Evolutionary conservation across 2,888 invertebrate species (phyloP), one percentile per base, ranked within the genome.

Genomic region (Sceliomorpha sp.): DNA sequence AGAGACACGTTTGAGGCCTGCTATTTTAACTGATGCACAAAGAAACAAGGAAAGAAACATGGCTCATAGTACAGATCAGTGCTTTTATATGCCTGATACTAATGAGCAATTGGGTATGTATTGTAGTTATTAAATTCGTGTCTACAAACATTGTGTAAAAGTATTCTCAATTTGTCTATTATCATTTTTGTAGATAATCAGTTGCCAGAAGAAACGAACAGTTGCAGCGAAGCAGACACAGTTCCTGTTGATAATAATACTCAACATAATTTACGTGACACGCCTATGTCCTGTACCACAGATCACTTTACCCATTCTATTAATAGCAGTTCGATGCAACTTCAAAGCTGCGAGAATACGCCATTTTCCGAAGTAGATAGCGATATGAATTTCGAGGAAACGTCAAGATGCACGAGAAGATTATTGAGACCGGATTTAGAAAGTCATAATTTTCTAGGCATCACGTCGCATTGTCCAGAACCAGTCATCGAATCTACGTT

Each of bases 231-330:
- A n/a, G n/a, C n/a, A n/a, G n/a, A n/a, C n/a, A n/a, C n/a, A n/a
- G n/a, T n/a, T n/a, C n/a, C n/a, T n/a, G n/a, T n/a, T 6, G 47
- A 51, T 7, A 10, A 14, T 10, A 8, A 13, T 2, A 7, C 50
- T 6, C 48, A 50, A 2, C 17, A 2, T 14, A 14, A 6, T 0
- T 36, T 59, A 12, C 9, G 59, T 24, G 64, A 78, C 24, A 87
- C 88, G 0, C 88, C 87, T 1, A 88, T 88, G 88, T 88, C 88
- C 0, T 87, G 86, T n/a, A 83, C 84, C 1, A 88, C 88, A 0
- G 88, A 88, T 47, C 77, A 82, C 39, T 85, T 85, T 40, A 75
- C 81, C 0, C 72, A 73, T 4, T 84, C 86, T 2, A 69, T 77
- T 0, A 79, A 78, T 6, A 85, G 83, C 39, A 78, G 76, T 3